Percentiles rank a stretch among this genome's conserved stretches.
Conservation (phyloP, 2,888 invertebrate species). For the Rhogogaster chlorosoma region DNA sequence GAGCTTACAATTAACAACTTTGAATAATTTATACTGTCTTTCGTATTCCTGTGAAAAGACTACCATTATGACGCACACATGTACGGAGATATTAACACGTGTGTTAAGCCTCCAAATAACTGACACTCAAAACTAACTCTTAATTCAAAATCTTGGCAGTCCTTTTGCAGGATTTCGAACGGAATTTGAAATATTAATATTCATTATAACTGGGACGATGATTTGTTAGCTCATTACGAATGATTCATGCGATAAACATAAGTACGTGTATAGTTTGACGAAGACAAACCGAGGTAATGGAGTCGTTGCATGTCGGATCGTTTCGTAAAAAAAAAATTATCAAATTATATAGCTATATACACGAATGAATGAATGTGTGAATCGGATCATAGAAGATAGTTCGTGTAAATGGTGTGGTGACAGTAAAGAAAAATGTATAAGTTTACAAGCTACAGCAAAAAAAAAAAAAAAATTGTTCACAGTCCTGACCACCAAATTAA, state of each 20-base stretch:
- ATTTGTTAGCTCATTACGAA: background rate
- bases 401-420: background rate
- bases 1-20: background rate
- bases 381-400: background rate
- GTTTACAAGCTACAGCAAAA: background rate
- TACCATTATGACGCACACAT: background rate
- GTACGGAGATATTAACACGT: background rate
- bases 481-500: background rate
- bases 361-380: background rate
- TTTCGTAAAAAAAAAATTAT: background rate
- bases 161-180: slow-evolving; percentile 19
- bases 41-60: slow-evolving; percentile 21
- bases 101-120: background rate
- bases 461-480: background rate
- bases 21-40: background rate
- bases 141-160: slow-evolving; percentile 16
- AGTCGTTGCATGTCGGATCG: background rate
- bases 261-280: background rate
- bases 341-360: background rate
- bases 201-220: slow-evolving; percentile 1
- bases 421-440: background rate
- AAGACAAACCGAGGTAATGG: slow-evolving; percentile 21
- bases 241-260: slow-evolving; percentile 1
- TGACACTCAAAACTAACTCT: background rate
- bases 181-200: background rate